Conservation (phyloP, 2,888 invertebrate genomes). For the Napeogenes inachia region DNA sequence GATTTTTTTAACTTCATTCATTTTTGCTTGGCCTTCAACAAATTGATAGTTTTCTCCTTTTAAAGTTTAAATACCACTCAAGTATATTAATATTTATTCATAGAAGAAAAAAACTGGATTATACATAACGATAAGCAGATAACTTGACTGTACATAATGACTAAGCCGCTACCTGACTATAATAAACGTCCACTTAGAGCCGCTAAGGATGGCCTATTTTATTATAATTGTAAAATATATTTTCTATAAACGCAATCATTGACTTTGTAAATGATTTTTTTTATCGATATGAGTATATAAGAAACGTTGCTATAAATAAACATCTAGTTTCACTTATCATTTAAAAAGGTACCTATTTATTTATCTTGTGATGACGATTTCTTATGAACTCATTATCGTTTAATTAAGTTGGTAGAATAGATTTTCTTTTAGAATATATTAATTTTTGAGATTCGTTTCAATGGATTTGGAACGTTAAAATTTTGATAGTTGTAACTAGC, state of each 20-base stretch:
- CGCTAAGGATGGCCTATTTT: conserved; percentile 16
- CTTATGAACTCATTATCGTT: conserved; percentile 51
- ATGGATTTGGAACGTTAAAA: conserved; percentile 33
- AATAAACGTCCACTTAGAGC: background rate
- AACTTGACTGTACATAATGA: conserved; percentile 6
- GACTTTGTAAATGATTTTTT: conserved; percentile 68
- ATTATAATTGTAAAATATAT: conserved; percentile 60
- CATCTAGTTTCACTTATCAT: background rate
- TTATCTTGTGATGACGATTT: conserved; percentile 21
- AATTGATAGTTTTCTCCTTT: too few species aligned
- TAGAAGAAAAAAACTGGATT: too few species aligned
- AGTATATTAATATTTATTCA: too few species aligned
- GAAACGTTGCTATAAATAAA: conserved; percentile 32
- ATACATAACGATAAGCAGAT: background rate
- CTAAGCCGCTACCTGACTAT: conserved; percentile 12
- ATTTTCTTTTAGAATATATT: conserved; percentile 58
- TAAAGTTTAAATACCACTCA: too few species aligned
- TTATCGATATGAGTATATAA: conserved; percentile 51
- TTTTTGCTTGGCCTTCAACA: too few species aligned
- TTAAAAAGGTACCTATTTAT: background rate
- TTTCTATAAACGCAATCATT: conserved; percentile 69
- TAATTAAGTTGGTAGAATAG: conserved; percentile 52
- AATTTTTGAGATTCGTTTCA: conserved; percentile 46
- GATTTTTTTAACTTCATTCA: too few species aligned
- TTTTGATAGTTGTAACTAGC: conserved; percentile 44